phyloP scores from a whole-genome alignment of 2,113 vertebrate genomes.

The Picathartes gymnocephalus region DNA sequence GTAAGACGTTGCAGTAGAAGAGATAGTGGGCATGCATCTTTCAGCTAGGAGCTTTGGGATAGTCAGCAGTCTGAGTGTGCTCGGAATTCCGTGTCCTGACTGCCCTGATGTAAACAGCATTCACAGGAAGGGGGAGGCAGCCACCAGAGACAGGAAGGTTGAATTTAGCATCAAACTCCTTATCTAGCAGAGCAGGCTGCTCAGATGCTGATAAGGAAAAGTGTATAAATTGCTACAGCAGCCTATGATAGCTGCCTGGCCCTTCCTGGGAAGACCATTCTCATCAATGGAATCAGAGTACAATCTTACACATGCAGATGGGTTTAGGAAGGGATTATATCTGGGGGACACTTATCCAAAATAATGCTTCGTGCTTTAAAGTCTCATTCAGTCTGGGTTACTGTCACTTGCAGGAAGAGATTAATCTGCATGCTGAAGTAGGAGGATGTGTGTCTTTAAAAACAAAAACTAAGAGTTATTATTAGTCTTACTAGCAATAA shows the following conservation, averaged over 20 bases:
- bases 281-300: neutral
- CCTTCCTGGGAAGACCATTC: neutral
- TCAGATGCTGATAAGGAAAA: neutral
- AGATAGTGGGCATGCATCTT: neutral
- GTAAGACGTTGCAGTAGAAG: neutral
- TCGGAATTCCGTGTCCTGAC: neutral
- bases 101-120: neutral
- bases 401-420: neutral
- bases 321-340: neutral
- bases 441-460: neutral
- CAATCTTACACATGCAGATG: neutral
- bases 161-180: conserved; percentile 42
- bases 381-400: neutral
- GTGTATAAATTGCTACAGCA: neutral
- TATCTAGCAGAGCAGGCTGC: conserved; percentile 18
- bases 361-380: neutral
- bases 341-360: neutral
- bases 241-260: neutral
- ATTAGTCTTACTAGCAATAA: neutral
- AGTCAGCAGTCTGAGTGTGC: neutral
- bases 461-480: neutral
- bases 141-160: conserved; percentile 43
- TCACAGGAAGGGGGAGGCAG: conserved; percentile 33
- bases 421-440: neutral
- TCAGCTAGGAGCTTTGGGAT: neutral